Conservation (phyloP, 1,140 invertebrate genomes). For the Archivesica marissinica region DNA sequence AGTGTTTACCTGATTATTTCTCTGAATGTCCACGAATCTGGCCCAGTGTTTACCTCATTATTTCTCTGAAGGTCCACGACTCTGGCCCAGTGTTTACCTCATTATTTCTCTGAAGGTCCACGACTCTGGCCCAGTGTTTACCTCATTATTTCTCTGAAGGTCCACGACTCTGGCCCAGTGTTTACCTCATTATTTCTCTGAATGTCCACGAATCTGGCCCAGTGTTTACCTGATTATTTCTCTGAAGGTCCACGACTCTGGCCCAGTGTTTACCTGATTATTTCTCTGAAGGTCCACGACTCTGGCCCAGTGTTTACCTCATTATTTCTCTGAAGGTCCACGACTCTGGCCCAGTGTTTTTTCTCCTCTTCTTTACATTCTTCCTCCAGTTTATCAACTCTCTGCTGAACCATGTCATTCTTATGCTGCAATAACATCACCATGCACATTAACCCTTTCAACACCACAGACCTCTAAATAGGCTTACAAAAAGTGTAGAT, state of each 20-base stretch:
- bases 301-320: constrained; percentile 90
- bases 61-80: constrained; percentile 93
- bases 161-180: too few relatives aligned
- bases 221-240: constrained; percentile 91
- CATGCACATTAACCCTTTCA: background rate
- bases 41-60: constrained; percentile 90
- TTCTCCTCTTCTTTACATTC: constrained; percentile 94
- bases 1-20: too few relatives aligned
- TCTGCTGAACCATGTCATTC: constrained; percentile 93
- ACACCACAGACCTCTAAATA: too few relatives aligned
- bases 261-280: constrained; percentile 93
- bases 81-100: constrained; percentile 92
- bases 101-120: too few relatives aligned
- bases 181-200: too few relatives aligned
- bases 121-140: too few relatives aligned
- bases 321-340: constrained; percentile 94
- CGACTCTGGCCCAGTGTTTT: constrained; percentile 91
- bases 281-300: constrained; percentile 93
- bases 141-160: too few relatives aligned
- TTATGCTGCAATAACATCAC: constrained; percentile 84
- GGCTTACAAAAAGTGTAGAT: too few relatives aligned
- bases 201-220: background rate
- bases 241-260: constrained; percentile 92
- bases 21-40: background rate
- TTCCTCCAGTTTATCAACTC: constrained; percentile 94